A percentile compares a stretch with the other conserved stretches of the same genome.
Conservation (phyloP, 2,797 vertebrate species). For the Squalus acanthias region DNA sequence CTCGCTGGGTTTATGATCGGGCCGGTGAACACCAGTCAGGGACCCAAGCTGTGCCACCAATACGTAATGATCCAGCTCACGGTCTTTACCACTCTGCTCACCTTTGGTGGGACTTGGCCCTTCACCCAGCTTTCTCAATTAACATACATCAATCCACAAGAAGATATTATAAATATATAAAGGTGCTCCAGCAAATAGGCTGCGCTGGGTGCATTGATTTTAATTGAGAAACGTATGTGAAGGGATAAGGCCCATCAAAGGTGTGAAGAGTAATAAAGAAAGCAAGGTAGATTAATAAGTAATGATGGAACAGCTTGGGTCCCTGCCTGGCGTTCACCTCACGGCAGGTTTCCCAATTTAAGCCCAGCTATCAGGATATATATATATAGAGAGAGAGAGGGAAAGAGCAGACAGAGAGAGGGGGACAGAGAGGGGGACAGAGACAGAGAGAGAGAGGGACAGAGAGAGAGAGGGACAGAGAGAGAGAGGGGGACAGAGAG, state of each 20-base stretch:
- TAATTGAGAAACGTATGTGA: background rate
- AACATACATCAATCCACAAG: background rate
- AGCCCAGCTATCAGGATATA: background rate
- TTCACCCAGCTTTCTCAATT: background rate
- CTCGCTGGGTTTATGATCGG: background rate
- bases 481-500: background rate
- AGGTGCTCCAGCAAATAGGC: background rate
- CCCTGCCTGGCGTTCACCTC: background rate
- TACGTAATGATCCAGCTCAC: background rate
- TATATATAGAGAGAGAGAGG: background rate
- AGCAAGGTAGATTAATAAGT: constrained; percentile 1
- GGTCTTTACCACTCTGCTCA: background rate
- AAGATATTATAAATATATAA: background rate
- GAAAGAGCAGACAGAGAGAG: background rate
- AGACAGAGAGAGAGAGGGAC: background rate
- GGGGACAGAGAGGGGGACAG: background rate
- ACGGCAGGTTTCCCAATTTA: background rate
- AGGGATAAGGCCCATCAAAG: constrained; percentile 8
- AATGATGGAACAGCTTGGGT: background rate
- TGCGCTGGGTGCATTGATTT: background rate
- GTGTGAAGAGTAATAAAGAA: background rate
- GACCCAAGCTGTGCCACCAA: background rate
- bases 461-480: background rate
- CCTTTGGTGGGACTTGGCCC: background rate
- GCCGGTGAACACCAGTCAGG: background rate